These are phyloP conservation scores for Chitala chitala DNA, from an alignment of 2,113 vertebrate species.

Conservation along the genomic window DNA sequence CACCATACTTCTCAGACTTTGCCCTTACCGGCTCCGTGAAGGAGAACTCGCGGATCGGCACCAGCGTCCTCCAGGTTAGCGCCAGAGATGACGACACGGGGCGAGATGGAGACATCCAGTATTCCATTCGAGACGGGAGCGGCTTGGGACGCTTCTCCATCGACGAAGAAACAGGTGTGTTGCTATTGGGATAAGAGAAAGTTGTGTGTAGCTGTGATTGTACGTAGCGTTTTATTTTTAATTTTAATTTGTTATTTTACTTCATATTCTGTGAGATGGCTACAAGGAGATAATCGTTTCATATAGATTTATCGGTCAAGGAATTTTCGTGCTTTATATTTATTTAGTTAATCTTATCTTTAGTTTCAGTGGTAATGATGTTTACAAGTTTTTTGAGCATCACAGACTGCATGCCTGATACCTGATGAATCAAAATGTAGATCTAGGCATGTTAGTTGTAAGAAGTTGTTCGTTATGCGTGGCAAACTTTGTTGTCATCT, in stretches of 20 bases:
- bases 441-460: constrained; percentile 19
- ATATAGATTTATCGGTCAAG: neutral
- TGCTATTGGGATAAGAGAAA: neutral
- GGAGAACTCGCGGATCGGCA: constrained; percentile 84
- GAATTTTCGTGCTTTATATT: neutral
- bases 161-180: constrained; percentile 91
- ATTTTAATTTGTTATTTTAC: too few species aligned
- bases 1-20: constrained; percentile 86
- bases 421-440: constrained; percentile 16
- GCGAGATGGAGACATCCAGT: constrained; percentile 89
- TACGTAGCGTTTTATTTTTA: too few species aligned
- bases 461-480: constrained; percentile 34
- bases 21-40: constrained; percentile 79
- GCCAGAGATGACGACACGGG: constrained; percentile 83
- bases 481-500: constrained; percentile 49
- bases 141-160: constrained; percentile 90
- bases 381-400: neutral
- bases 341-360: neutral
- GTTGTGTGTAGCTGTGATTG: neutral
- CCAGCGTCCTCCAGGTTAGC: constrained; percentile 79
- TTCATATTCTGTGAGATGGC: too few species aligned
- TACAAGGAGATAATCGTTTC: too few species aligned
- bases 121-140: constrained; percentile 89
- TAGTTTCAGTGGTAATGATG: neutral
- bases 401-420: constrained; percentile 14